Percentiles rank a stretch among this genome's conserved stretches.
Conservation (phyloP, 2,797 vertebrate genomes). For the Danio choprae region DNA sequence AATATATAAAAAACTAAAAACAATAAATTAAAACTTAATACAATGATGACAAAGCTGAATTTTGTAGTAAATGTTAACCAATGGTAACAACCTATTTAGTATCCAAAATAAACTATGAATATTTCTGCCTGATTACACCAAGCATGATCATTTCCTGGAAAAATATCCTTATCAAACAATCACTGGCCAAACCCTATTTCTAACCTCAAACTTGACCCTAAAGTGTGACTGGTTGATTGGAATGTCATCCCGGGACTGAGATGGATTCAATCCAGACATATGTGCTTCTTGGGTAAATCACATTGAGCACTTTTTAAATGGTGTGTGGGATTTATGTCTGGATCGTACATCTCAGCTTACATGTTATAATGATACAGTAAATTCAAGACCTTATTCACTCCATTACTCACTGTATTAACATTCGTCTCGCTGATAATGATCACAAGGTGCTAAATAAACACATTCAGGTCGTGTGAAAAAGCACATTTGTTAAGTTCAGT, state of each 20-base stretch:
- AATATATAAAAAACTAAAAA: too few relatives aligned
- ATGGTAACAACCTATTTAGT: background rate
- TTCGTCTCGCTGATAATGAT: background rate
- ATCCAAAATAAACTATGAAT: background rate
- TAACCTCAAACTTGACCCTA: slow-evolving; percentile 10
- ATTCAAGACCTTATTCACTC: background rate
- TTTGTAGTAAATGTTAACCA: too few relatives aligned
- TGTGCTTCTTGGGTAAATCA: background rate
- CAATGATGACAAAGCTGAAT: too few relatives aligned
- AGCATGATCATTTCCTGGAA: background rate
- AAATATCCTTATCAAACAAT: background rate
- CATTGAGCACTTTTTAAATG: slow-evolving; percentile 6
- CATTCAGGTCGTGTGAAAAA: background rate
- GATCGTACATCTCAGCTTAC: background rate
- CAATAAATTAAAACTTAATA: too few relatives aligned
- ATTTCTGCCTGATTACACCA: background rate
- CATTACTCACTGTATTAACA: background rate
- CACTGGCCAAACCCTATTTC: background rate
- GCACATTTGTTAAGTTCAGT: too few relatives aligned
- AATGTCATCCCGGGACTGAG: background rate
- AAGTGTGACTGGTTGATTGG: slow-evolving; percentile 6
- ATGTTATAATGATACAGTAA: background rate
- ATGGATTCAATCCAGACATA: background rate
- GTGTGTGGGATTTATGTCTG: slow-evolving; percentile 9
- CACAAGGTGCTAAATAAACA: background rate